These are phyloP conservation scores for Thalassoma bifasciatum DNA, from an alignment of 2,113 vertebrate species.

Conservation along the genomic window DNA sequence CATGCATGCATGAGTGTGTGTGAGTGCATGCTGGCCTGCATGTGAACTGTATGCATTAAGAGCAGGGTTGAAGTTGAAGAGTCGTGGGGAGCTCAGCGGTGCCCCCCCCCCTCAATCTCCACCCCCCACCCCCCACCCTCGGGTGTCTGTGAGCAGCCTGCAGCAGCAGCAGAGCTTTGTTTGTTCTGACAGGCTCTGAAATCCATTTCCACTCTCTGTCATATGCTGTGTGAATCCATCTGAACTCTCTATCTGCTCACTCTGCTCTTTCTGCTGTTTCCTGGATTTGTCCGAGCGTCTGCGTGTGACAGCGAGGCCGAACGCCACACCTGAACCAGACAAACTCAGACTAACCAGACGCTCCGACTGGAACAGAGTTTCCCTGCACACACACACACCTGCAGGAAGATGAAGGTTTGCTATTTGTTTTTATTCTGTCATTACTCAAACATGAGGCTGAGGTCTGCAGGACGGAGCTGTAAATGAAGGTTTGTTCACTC, in stretches of 20 bases:
- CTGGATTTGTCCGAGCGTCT: slow-evolving; percentile 27
- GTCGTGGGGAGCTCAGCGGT: slow-evolving; percentile 11
- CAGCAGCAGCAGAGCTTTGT: slow-evolving; percentile 45
- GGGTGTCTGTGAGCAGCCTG: slow-evolving; percentile 29
- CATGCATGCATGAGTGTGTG: not conserved
- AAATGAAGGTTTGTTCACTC: too few species aligned
- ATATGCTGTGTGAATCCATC: slow-evolving; percentile 45
- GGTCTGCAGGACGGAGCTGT: slow-evolving; percentile 32
- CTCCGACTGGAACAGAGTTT: not conserved
- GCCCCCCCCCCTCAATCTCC: slow-evolving; percentile 46
- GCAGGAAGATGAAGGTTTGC: slow-evolving; percentile 18
- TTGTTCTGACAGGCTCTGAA: slow-evolving; percentile 70
- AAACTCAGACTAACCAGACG: not conserved
- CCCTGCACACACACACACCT: not conserved
- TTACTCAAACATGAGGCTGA: slow-evolving; percentile 55
- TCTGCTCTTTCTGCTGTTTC: slow-evolving; percentile 20
- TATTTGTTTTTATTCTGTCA: slow-evolving; percentile 31
- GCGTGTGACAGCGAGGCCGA: slow-evolving; percentile 18
- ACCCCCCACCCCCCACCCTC: slow-evolving; percentile 40
- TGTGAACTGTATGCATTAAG: slow-evolving; percentile 25
- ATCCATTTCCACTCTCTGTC: slow-evolving; percentile 66
- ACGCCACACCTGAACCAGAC: not conserved
- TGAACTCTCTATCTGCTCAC: slow-evolving; percentile 48
- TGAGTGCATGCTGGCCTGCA: slow-evolving; percentile 14
- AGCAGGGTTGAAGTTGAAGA: slow-evolving; percentile 21